Evolutionary conservation across 1,140 invertebrate species (phyloP), one percentile per base, ranked within the genome.

Genomic region (Zaprionus inermis): DNA sequence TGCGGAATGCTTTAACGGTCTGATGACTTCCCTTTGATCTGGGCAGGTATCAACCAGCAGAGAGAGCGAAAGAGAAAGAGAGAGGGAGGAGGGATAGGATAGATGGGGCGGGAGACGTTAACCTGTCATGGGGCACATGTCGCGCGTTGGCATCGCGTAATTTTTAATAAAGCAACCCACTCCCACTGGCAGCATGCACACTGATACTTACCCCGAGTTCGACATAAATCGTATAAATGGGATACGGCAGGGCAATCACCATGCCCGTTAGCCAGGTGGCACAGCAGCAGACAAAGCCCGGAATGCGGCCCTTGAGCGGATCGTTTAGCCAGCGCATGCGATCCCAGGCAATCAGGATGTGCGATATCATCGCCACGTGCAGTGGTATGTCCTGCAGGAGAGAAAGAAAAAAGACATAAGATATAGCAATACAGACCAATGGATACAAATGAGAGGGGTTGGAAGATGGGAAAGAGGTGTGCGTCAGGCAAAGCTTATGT

Each of bases 211-310:
- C 94, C 91, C 93, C 94, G 58, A 96, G 91, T 89, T 96, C 95
- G 28, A 96, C 93, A 81, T 95, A 96, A 66, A 94, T 94, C 49
- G 95, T 95, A 82, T 96, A 96, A 32, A 96, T 95, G 36, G 95
- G 95, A 92, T 95, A 95, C 1, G 96, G 96, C 66, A 96, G 91
- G 1, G 95, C 95, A 24, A 96, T 94, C 80, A 96, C 95, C 66
- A 96, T 93, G 14, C 95, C 94, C 22, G 94, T 94, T 6, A 96
- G 94, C 95, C 95, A 96, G 18, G 95, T 94, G 38, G 94, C 95
- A 16, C 96, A 93, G 28, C 94, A 93, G 81, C 95, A 96, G n/a
- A 94, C 94, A 77, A 94, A 95, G 63, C 93, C 93, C 7, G 95
- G 95, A 38, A 96, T 90, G 36, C 95, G 93, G 7, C 94, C 93